Base-by-base conservation (phyloP, 2,113 vertebrate genomes). In the Sphyrna mokarran region DNA sequence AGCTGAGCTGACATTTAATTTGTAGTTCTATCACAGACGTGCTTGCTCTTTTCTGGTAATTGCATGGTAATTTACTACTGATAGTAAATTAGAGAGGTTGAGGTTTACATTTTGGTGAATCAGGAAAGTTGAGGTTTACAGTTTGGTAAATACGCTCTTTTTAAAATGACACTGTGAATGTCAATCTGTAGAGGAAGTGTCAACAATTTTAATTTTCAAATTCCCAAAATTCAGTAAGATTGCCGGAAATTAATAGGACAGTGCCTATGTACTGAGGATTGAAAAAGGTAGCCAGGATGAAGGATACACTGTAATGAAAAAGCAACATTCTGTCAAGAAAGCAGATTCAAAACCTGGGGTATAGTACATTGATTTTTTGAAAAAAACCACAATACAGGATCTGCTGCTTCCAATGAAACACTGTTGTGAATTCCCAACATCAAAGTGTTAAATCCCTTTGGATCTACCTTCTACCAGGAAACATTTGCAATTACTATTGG, bases 1-100 rank as follows among this genome's bases (percentile, higher is more conserved):
- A 66, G n/a, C 58, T 66, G 89, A 66, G 58, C 33, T 91, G 89
- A 91, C 58, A 91, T 66, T 91, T 66, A 91, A 66, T 63, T 37
- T 37, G n/a, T 91, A 66, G 14, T 63, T 63, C 16, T n/a, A 90
- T 90, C 87, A 26, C 22, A 90, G 87, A 20, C 89, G 37, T 91
- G 26, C 89, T 91, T 91, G 89, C 89, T 16, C n/a, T 66, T 91
- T 91, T 66, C 89, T 91, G 16, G 33, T 91, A n/a, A 66, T 66
- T 91, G 33, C 89, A 37, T n/a, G 18, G 58, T 91, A 63, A 63
- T 91, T 91, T 91, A 63, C 58, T 0, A 26, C 86, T 61, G 54
- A 33, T 29, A 89, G 48, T 89, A 61, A 89, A 89, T 89, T 89
- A 61, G 26, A 43, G 43, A 22, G 26, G 43, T 87, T 54, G 85